Conservation (phyloP, 2,888 invertebrate genomes). For the Leuctra nigra region DNA sequence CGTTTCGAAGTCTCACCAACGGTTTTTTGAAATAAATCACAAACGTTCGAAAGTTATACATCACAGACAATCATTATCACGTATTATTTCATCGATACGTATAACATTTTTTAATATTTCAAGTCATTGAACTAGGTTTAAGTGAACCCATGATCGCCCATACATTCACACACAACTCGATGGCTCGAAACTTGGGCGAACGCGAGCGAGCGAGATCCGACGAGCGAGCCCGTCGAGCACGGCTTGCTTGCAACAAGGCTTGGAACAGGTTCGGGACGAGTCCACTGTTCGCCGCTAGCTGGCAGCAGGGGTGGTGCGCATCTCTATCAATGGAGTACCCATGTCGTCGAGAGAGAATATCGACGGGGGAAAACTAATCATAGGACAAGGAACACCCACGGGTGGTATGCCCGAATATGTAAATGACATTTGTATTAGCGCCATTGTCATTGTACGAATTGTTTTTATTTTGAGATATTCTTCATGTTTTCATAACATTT, state of each 20-base stretch:
- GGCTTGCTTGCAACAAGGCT: slow-evolving; percentile 14
- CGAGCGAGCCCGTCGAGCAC: slow-evolving; percentile 5
- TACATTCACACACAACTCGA: background rate
- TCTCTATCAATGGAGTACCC: slow-evolving; percentile 24
- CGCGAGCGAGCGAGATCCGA: slow-evolving; percentile 4
- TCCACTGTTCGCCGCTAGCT: slow-evolving; percentile 19
- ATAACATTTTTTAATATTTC: slow-evolving; percentile 23
- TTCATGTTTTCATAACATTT: background rate
- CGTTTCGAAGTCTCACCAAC: too few relatives aligned
- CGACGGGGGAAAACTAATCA: background rate
- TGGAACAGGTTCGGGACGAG: slow-evolving; percentile 29
- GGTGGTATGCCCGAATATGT: background rate
- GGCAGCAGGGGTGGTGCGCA: slow-evolving; percentile 21
- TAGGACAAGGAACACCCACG: background rate
- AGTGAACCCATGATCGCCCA: slow-evolving; percentile 11
- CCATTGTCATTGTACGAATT: background rate
- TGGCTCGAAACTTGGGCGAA: slow-evolving; percentile 1
- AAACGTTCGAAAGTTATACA: background rate
- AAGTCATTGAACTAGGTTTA: slow-evolving; percentile 28
- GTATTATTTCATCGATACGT: background rate
- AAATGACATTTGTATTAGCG: background rate
- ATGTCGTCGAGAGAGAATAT: background rate
- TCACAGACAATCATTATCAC: slow-evolving; percentile 5
- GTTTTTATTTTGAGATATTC: background rate
- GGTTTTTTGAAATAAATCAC: background rate